Evolutionary conservation across 2,888 invertebrate species (phyloP).

Genomic region (Beris chalybata): DNA sequence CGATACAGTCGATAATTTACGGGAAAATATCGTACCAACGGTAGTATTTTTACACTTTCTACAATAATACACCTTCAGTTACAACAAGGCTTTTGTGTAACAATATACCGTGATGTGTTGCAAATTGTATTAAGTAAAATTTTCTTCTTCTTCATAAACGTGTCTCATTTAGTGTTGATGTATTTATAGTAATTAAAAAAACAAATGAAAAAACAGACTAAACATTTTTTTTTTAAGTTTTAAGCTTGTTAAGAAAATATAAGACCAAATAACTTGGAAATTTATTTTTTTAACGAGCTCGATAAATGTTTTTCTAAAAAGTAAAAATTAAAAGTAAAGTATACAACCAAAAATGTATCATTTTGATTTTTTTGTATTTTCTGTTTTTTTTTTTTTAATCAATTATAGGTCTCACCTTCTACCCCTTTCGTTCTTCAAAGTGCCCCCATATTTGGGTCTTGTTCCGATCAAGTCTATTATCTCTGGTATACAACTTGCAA

Average conservation of each 20-base stretch:
- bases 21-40: no score
- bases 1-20: no score
- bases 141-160: conserved; percentile 11
- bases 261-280: conserved; percentile 4
- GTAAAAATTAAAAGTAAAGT: conserved; percentile 5
- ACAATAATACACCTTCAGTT: conserved; percentile 18
- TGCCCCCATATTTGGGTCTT: conserved; percentile 99
- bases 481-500: conserved; percentile 99
- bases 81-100: conserved; percentile 24
- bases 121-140: conserved; percentile 23
- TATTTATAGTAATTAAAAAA: conserved; percentile 6
- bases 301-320: not conserved
- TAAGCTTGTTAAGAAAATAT: conserved; percentile 17
- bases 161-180: conserved; percentile 18
- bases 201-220: conserved; percentile 1
- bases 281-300: conserved; percentile 18
- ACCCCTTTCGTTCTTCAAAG: conserved; percentile 99
- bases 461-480: conserved; percentile 99
- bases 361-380: conserved; percentile 43
- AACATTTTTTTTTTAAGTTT: not conserved
- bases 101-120: conserved; percentile 32
- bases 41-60: conserved; percentile 10
- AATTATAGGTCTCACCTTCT: conserved; percentile 83
- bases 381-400: conserved; percentile 39
- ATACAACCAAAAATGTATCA: conserved; percentile 33